Percentiles rank a stretch among this genome's conserved stretches.
These are phyloP conservation scores for Rhinopomastus cyanomelas DNA, from an alignment of 2,113 vertebrate species.

Conservation along the genomic window DNA sequence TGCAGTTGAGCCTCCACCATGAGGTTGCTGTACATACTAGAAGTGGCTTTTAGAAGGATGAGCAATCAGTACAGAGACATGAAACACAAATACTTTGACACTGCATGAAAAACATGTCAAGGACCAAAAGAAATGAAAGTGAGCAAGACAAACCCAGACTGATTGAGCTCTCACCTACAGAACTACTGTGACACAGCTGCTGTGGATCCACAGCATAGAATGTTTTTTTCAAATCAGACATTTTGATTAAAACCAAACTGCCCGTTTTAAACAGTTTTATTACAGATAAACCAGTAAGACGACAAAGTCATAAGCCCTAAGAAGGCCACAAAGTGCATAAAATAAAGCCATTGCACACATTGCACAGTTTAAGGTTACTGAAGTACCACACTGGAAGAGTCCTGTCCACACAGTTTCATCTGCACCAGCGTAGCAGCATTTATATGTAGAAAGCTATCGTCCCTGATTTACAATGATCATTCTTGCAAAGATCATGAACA, in stretches of 20 bases:
- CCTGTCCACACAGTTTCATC: constrained; percentile 18
- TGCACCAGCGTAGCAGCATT: constrained; percentile 49
- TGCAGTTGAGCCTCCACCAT: constrained; percentile 12
- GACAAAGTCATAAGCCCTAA: constrained; percentile 69
- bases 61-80: not conserved
- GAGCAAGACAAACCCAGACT: not conserved
- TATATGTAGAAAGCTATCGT: constrained; percentile 38
- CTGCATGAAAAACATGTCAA: not conserved
- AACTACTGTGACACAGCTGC: constrained; percentile 1
- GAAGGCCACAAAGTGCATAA: constrained; percentile 89
- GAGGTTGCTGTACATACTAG: not conserved
- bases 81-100: not conserved
- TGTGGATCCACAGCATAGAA: not conserved
- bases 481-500: not conserved
- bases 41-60: not conserved
- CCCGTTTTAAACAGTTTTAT: constrained; percentile 20
- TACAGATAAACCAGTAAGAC: constrained; percentile 21
- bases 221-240: not conserved
- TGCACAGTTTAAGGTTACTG: constrained; percentile 39
- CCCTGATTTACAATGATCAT: not conserved
- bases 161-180: not conserved
- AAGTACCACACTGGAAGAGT: constrained; percentile 39
- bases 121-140: not conserved
- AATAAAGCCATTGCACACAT: constrained; percentile 77
- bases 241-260: not conserved